These are phyloP conservation scores for Cephalopholis sonnerati DNA, from an alignment of 2,113 vertebrate genomes.

Conservation along the genomic window DNA sequence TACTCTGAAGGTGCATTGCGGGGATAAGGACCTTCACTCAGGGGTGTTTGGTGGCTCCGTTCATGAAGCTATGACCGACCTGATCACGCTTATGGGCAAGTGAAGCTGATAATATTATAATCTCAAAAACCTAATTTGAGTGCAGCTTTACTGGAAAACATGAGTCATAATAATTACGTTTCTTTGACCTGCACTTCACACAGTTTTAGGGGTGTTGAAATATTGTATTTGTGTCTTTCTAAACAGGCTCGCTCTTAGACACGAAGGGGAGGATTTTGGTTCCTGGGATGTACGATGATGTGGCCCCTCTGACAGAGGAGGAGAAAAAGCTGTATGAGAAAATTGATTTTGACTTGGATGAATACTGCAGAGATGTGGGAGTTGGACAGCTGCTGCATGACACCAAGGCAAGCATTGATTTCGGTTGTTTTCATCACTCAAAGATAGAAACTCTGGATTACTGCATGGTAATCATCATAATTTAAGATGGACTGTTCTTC, in stretches of 20 bases:
- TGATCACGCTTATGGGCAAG: constrained; percentile 94
- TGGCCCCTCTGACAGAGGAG: constrained; percentile 88
- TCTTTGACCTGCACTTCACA: background rate
- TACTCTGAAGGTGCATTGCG: constrained; percentile 86
- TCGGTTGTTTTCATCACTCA: background rate
- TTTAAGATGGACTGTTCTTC: rapidly evolving
- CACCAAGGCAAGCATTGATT: constrained; percentile 85
- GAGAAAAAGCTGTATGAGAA: constrained; percentile 90
- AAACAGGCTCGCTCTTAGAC: constrained; percentile 88
- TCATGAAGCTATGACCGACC: constrained; percentile 96
- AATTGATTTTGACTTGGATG: constrained; percentile 94
- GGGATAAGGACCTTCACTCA: constrained; percentile 93
- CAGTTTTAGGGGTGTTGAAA: background rate
- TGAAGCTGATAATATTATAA: background rate
- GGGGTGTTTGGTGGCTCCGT: constrained; percentile 96
- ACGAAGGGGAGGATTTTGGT: constrained; percentile 89
- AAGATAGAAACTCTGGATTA: background rate
- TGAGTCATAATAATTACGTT: background rate
- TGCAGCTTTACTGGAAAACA: background rate
- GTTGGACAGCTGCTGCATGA: constrained; percentile 85
- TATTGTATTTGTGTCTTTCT: background rate
- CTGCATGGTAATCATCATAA: background rate
- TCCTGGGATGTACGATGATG: constrained; percentile 88
- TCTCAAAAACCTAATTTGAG: rapidly evolving
- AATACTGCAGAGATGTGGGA: constrained; percentile 92